These are phyloP conservation scores for Chirona hameri DNA, from an alignment of 2,888 invertebrate species.

Conservation along the genomic window DNA sequence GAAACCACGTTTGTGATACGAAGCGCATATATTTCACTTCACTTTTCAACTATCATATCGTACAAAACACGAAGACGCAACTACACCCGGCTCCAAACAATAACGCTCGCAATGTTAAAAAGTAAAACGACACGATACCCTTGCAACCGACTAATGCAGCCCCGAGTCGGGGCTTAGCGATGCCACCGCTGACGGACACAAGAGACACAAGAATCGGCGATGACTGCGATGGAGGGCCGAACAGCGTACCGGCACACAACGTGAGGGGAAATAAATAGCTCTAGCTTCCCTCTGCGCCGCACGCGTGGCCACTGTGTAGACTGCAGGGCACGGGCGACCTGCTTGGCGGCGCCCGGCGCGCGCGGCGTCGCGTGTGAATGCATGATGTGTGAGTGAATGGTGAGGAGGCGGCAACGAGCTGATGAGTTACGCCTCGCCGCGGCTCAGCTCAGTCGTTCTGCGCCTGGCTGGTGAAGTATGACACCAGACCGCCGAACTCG, in stretches of 20 bases:
- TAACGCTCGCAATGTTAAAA: slow-evolving; percentile 8
- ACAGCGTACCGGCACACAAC: not conserved
- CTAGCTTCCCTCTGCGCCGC: not conserved
- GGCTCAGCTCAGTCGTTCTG: not conserved
- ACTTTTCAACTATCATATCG: not conserved
- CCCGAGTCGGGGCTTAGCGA: no score
- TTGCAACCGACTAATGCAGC: not conserved
- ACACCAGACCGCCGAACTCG: slow-evolving; percentile 23
- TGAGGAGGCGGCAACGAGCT: not conserved
- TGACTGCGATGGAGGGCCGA: no score
- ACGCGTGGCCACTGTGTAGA: no score
- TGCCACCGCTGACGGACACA: no score
- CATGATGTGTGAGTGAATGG: not conserved
- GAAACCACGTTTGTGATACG: not conserved
- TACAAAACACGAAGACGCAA: slow-evolving; percentile 13
- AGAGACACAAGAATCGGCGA: no score
- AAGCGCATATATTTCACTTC: slow-evolving; percentile 25
- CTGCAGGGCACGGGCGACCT: no score
- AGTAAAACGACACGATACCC: slow-evolving; percentile 5
- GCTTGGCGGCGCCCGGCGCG: no score
- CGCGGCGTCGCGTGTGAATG: no score
- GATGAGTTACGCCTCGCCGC: not conserved
- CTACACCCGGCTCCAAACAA: not conserved
- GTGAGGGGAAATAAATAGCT: not conserved
- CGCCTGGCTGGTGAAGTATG: slow-evolving; percentile 25